Base-by-base conservation (phyloP, 2,888 invertebrate species). In the Aricia artaxerxes region DNA sequence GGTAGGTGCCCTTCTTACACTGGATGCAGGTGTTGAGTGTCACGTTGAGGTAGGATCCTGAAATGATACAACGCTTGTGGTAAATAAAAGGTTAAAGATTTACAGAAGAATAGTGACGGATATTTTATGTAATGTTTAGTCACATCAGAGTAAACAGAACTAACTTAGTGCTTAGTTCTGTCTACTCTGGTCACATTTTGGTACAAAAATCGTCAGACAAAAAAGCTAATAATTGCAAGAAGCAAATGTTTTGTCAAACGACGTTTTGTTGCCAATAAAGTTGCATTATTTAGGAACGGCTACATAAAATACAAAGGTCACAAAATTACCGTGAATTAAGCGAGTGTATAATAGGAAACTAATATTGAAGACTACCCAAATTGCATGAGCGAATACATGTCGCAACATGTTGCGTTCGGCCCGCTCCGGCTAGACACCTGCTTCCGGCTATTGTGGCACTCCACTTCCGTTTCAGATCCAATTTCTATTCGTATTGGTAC, bases 1-100 rank as follows among this genome's bases (percentile, higher is more conserved):
- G 99, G 89, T 98, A 99, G 80, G 96, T 98, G 82, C 98, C 98
- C 89, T 97, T 97, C 84, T 97, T 97, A 89, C 99, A 99, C 81
- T 96, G 96, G 78, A 97, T 94, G 87, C 99, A 99, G 84, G 96
- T 96, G 88, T 98, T 98, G 81, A 97, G 95, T 0, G 97, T 97
- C 38, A 96, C 96, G 89, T 99, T 98, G 84, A 99, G 95, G 90
- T 97, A 98, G 31, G 97, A 97, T 79, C 99, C 97, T 94, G 88
- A 4, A 91, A 80, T 11, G 64, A 40, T 38, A 53, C 72, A 64
- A 31, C 1, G 3, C 73, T 44, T 40, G 3, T 44, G 40, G 40
- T 73, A n/a, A 73, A 40, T 13, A 1, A 31, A 7, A 13, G 13
- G 4, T 31, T 31, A 61, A 61, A 61, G n/a, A 61, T 60, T n/a